These are phyloP conservation scores for Trachelipus rathkii DNA, from an alignment of 1,140 invertebrate species.

Conservation along the genomic window DNA sequence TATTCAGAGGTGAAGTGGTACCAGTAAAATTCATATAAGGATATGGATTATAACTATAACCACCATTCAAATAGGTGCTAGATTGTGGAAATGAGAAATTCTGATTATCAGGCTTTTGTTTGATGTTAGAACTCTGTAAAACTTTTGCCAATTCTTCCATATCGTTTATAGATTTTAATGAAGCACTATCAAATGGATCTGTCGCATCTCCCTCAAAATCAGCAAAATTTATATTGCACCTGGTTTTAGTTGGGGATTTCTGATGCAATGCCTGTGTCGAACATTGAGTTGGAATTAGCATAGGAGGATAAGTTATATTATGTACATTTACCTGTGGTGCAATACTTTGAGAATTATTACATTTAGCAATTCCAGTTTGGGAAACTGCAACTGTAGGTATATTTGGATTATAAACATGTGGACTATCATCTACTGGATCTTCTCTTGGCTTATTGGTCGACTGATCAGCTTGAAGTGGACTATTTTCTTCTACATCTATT, in stretches of 20 bases:
- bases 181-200: conserved; percentile 51
- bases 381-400: neutral
- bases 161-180: conserved; percentile 51
- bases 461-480: neutral
- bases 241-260: conserved; percentile 27
- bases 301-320: conserved; percentile 24
- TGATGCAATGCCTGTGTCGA: conserved; percentile 23
- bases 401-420: neutral
- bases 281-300: conserved; percentile 32
- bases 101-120: neutral
- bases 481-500: neutral
- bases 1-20: neutral
- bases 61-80: neutral
- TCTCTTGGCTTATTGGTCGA: too few species aligned
- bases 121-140: conserved; percentile 41
- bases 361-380: neutral
- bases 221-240: conserved; percentile 44
- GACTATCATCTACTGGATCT: too few species aligned
- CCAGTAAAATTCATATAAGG: neutral
- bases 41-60: neutral
- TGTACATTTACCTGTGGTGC: neutral
- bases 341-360: neutral
- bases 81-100: neutral
- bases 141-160: conserved; percentile 50
- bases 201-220: conserved; percentile 51